These are phyloP conservation scores for Eidolon dupreanum DNA, from an alignment of 2,797 vertebrate genomes.

Conservation along the genomic window DNA sequence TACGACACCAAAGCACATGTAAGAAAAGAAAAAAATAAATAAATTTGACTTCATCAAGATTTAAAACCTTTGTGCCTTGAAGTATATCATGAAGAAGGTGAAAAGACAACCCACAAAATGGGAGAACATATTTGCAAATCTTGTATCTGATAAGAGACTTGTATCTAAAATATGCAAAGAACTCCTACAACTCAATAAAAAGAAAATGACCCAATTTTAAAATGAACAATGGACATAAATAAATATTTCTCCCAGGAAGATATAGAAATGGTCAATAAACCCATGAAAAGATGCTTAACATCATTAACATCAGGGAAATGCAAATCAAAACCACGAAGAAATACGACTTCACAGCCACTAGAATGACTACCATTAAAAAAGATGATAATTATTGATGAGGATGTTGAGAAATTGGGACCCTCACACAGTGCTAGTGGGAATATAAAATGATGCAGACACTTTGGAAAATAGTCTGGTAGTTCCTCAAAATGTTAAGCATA, in stretches of 20 bases:
- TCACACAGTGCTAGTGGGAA: neutral
- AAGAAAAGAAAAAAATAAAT: neutral
- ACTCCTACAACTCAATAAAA: neutral
- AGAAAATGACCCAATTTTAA: neutral
- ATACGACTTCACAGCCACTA: neutral
- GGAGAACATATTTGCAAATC: neutral
- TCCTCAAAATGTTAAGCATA: neutral
- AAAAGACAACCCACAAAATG: neutral
- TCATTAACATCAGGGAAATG: neutral
- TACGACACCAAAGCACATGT: neutral
- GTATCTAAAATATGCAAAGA: neutral
- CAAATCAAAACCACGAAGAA: neutral
- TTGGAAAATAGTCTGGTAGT: neutral
- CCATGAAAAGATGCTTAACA: neutral
- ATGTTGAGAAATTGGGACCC: neutral
- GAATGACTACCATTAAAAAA: neutral
- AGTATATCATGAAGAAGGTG: neutral
- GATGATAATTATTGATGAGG: neutral
- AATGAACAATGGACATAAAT: neutral
- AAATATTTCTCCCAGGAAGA: neutral
- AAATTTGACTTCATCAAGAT: neutral
- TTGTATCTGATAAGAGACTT: neutral
- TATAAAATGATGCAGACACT: neutral
- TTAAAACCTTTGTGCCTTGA: neutral
- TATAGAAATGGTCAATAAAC: neutral